These are phyloP conservation scores for Mastomys coucha DNA, from an alignment of 2,113 vertebrate species.

Conservation along the genomic window DNA sequence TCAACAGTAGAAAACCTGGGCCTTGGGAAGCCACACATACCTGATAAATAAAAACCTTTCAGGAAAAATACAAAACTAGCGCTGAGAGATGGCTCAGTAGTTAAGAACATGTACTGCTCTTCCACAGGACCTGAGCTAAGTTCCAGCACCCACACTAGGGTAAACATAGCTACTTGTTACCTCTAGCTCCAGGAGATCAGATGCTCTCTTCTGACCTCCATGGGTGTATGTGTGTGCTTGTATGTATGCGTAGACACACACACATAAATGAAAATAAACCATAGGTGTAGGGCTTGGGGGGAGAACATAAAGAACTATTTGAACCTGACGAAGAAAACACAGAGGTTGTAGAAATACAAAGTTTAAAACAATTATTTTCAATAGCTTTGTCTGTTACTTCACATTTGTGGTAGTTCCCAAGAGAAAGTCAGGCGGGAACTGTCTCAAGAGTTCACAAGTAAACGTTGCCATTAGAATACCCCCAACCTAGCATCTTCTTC, in stretches of 20 bases:
- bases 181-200: neutral
- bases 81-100: neutral
- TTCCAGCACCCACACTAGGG: neutral
- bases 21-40: neutral
- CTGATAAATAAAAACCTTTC: slow-evolving; percentile 5
- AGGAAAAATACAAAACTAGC: neutral
- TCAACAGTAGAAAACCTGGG: neutral
- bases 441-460: neutral
- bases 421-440: neutral
- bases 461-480: neutral
- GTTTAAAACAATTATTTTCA: slow-evolving; percentile 9
- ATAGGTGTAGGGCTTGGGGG: neutral
- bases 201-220: neutral
- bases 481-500: neutral
- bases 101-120: neutral
- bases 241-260: neutral
- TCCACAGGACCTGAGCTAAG: neutral
- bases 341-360: neutral
- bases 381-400: slow-evolving; percentile 5
- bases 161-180: neutral
- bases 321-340: slow-evolving; percentile 19
- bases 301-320: neutral
- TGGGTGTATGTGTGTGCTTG: neutral
- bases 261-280: neutral
- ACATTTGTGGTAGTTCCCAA: slow-evolving; percentile 4